phyloP scores from a whole-genome alignment of 1,140 invertebrate species.

The Limonius californicus region DNA sequence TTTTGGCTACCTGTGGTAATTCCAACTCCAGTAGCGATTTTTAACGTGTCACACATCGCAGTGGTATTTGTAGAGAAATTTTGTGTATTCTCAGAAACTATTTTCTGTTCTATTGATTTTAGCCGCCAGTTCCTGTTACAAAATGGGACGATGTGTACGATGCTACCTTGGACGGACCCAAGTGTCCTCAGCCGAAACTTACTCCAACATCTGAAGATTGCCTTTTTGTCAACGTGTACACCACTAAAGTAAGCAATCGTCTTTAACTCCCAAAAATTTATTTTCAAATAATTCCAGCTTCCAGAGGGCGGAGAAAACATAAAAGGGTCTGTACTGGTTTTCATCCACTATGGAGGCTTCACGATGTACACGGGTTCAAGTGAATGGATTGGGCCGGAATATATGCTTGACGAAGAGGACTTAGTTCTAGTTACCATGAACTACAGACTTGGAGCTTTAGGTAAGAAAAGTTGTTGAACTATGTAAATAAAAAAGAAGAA shows the following conservation, averaged over 20 bases:
- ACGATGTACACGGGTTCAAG: constrained; percentile 32
- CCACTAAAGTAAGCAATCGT: constrained; percentile 32
- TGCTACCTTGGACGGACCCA: constrained; percentile 57
- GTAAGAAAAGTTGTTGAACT: neutral
- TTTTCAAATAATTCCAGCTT: constrained; percentile 29
- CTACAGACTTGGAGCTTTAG: constrained; percentile 52
- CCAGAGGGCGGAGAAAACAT: constrained; percentile 21
- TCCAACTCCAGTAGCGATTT: too few species aligned
- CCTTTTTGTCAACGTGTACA: constrained; percentile 22
- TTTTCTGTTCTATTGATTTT: too few species aligned
- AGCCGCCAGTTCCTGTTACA: constrained; percentile 42
- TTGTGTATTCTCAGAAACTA: too few species aligned
- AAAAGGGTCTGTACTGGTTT: constrained; percentile 47
- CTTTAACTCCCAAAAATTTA: neutral
- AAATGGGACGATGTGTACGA: constrained; percentile 56
- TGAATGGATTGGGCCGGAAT: constrained; percentile 45
- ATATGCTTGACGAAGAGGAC: constrained; percentile 49
- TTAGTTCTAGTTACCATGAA: constrained; percentile 56
- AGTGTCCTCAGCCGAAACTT: constrained; percentile 43
- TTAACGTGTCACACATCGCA: too few species aligned
- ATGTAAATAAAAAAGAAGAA: too few species aligned
- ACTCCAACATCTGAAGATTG: constrained; percentile 65
- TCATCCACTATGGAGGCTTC: constrained; percentile 51
- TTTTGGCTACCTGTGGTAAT: too few species aligned
- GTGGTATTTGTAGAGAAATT: too few species aligned